phyloP scores from a whole-genome alignment of 2,888 invertebrate genomes.

The Watsonalla cultraria region DNA sequence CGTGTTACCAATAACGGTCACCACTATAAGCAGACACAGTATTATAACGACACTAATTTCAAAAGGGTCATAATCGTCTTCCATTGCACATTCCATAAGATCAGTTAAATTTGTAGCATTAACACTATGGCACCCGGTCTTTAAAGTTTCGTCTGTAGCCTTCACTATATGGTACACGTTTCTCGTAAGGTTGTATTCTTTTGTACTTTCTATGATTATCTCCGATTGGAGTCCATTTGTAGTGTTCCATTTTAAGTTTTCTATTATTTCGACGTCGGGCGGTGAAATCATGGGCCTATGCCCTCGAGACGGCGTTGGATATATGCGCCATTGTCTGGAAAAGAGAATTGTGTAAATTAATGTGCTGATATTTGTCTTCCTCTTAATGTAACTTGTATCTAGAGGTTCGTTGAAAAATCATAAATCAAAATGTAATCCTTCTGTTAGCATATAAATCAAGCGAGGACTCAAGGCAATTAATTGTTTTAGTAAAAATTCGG shows the following conservation, averaged over 20 bases:
- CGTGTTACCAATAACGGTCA: slow-evolving; percentile 91
- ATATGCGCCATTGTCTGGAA: slow-evolving; percentile 46
- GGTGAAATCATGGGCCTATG: slow-evolving; percentile 57
- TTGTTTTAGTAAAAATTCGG: no score
- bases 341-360: slow-evolving; percentile 16
- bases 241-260: slow-evolving; percentile 57
- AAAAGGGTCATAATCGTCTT: slow-evolving; percentile 49
- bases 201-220: slow-evolving; percentile 46
- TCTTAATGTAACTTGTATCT: no score
- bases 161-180: slow-evolving; percentile 47
- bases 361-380: background rate
- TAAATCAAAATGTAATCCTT: no score
- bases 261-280: slow-evolving; percentile 38
- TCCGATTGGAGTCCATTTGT: slow-evolving; percentile 40
- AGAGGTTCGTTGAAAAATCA: no score
- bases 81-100: slow-evolving; percentile 23
- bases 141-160: slow-evolving; percentile 23
- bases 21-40: slow-evolving; percentile 82
- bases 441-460: no score
- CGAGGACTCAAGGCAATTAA: no score
- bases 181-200: slow-evolving; percentile 42
- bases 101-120: slow-evolving; percentile 18
- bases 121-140: slow-evolving; percentile 25
- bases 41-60: slow-evolving; percentile 81
- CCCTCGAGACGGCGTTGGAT: slow-evolving; percentile 4